Evolutionary conservation across 2,797 vertebrate species (phyloP), one percentile per base, ranked within the genome.

Genomic region (Aphelocoma californica): DNA sequence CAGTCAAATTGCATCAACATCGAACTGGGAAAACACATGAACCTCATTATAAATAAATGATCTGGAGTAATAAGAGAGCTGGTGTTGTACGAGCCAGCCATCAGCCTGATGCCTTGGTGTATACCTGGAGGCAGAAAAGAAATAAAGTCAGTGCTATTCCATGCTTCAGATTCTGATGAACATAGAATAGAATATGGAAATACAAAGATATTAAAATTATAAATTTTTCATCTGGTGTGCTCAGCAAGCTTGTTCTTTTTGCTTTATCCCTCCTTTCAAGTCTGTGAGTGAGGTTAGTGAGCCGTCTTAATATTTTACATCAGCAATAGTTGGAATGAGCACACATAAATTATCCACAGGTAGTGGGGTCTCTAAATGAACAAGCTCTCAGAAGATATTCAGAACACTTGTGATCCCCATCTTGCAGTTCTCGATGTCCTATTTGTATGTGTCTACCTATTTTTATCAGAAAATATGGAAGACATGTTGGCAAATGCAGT

Each of bases 41-140:
- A 87, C 31, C 60, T 89, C 15, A 34, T 79, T 90, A 95, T 95
- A 96, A 96, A 96, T 89, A 96, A 96, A 93, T 95, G 64, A 94
- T 92, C 90, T 92, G 81, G 42, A 88, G 81, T 86, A 44, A 89
- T 93, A 81, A 87, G 51, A 36, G 81, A 92, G 72, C 51, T 95
- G 86, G 18, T 91, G 81, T 60, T 87, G 47, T 25, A 36, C 15
- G 74, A 95, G 80, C 45, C 93, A 94, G 18, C 84, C 88, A 93
- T 87, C 74, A 82, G 61, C 58, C 95, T 95, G 84, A 85, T 88
- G 60, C 60, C 34, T 93, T 56, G 21, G 64, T 92, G 71, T 23
- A 54, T 84, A 95, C 75, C 80, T 95, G 53, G 70, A 75, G 72
- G 92, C 94, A 83, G 50, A 80, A 89, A 66, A 81, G 75, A 94